A percentile compares a stretch with the other conserved stretches of the same genome.
These are phyloP conservation scores for Epirrita christyi DNA, from an alignment of 2,888 invertebrate species.

Conservation along the genomic window DNA sequence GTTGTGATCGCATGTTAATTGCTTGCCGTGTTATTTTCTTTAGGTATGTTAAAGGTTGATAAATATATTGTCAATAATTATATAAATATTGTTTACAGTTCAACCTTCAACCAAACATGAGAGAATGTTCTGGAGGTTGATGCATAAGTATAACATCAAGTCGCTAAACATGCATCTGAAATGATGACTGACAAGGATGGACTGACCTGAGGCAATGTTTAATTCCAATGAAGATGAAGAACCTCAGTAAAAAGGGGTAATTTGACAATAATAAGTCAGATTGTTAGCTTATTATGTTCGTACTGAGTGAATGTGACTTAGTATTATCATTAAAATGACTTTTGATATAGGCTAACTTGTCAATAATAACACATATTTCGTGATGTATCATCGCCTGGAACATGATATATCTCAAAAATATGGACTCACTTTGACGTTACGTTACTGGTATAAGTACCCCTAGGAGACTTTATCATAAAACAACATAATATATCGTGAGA, in stretches of 20 bases:
- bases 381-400: too few species aligned
- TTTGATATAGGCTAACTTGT: neutral
- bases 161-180: slow-evolving; percentile 23
- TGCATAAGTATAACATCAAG: slow-evolving; percentile 8
- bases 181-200: slow-evolving; percentile 26
- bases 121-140: slow-evolving; percentile 26
- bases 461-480: slow-evolving; percentile 20
- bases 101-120: slow-evolving; percentile 40
- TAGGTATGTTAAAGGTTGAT: slow-evolving; percentile 47
- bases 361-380: neutral
- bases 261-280: slow-evolving; percentile 7
- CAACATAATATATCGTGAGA: slow-evolving; percentile 52
- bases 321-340: neutral
- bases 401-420: slow-evolving; percentile 1
- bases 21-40: slow-evolving; percentile 66
- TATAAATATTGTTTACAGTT: slow-evolving; percentile 58
- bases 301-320: neutral
- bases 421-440: neutral
- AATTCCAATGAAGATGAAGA: slow-evolving; percentile 14
- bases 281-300: neutral
- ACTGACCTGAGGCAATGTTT: slow-evolving; percentile 14
- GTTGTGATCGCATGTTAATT: slow-evolving; percentile 72
- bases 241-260: slow-evolving; percentile 10
- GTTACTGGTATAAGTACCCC: neutral
- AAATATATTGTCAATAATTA: slow-evolving; percentile 51